These are phyloP conservation scores for Pocillopora verrucosa DNA, from an alignment of 64 coral and sea anemone genomes.

Conservation along the genomic window DNA sequence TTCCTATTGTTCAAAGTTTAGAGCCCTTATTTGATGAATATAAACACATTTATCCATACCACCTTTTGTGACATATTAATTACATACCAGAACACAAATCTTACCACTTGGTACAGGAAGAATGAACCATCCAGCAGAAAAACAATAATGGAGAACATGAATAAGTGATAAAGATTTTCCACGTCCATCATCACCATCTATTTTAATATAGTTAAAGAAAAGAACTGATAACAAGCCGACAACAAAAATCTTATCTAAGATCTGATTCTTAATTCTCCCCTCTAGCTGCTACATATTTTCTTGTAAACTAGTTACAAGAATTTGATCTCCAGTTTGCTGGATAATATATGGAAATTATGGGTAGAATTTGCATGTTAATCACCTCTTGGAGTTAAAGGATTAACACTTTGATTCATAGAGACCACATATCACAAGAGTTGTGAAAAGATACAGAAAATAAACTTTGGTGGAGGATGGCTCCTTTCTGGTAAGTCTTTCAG, in stretches of 20 bases:
- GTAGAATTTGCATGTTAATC: too few relatives aligned
- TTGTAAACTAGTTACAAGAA: too few relatives aligned
- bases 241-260: background rate
- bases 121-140: slow-evolving; percentile 63
- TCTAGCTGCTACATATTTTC: too few relatives aligned
- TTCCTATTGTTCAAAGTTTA: too few relatives aligned
- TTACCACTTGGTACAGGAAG: slow-evolving; percentile 87
- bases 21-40: too few relatives aligned
- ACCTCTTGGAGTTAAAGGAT: too few relatives aligned
- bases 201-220: background rate
- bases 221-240: background rate
- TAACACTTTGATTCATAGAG: too few relatives aligned
- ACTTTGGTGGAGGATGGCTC: slow-evolving; percentile 41
- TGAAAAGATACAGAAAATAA: slow-evolving; percentile 89
- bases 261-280: too few relatives aligned
- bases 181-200: slow-evolving; percentile 78
- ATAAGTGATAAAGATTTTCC: slow-evolving; percentile 75
- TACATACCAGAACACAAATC: background rate
- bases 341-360: too few relatives aligned
- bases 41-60: too few relatives aligned
- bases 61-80: too few relatives aligned
- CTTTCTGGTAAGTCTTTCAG: slow-evolving; percentile 46
- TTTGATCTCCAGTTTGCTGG: too few relatives aligned
- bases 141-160: slow-evolving; percentile 74
- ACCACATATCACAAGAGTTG: background rate